These are phyloP conservation scores for Rousettus leschenaultii DNA, from an alignment of 2,113 vertebrate species.

Conservation along the genomic window DNA sequence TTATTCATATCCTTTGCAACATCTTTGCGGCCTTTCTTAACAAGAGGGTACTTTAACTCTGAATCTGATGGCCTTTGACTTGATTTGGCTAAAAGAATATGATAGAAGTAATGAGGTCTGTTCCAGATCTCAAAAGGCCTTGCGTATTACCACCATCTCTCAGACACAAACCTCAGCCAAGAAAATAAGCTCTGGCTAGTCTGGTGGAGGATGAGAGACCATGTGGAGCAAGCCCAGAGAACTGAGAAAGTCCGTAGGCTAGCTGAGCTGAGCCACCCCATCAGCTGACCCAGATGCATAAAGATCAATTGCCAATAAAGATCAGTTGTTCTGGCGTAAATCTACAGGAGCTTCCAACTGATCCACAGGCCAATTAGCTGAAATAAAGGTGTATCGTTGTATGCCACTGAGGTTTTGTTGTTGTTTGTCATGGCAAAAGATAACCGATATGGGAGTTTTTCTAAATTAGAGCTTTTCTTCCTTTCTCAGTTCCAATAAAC, in stretches of 20 bases:
- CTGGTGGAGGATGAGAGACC: neutral
- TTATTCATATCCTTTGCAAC: neutral
- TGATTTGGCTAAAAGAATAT: neutral
- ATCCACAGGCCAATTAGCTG: neutral
- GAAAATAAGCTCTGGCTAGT: neutral
- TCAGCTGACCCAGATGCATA: neutral
- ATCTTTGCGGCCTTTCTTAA: neutral
- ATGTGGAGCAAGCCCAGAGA: neutral
- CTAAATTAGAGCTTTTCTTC: neutral
- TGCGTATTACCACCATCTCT: neutral
- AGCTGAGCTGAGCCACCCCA: neutral
- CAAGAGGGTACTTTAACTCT: neutral
- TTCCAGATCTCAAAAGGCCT: neutral
- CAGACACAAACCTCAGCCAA: neutral
- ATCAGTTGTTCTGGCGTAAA: neutral
- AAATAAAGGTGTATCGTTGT: neutral
- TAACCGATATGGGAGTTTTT: neutral
- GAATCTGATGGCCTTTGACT: neutral
- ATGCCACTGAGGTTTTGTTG: neutral
- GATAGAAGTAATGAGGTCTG: neutral
- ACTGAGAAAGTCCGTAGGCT: neutral
- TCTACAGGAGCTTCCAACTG: neutral
- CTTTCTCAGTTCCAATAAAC: neutral
- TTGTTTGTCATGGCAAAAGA: neutral
- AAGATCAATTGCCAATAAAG: neutral